These are phyloP conservation scores for Orthosia cruda DNA, from an alignment of 2,888 invertebrate genomes.

Conservation along the genomic window DNA sequence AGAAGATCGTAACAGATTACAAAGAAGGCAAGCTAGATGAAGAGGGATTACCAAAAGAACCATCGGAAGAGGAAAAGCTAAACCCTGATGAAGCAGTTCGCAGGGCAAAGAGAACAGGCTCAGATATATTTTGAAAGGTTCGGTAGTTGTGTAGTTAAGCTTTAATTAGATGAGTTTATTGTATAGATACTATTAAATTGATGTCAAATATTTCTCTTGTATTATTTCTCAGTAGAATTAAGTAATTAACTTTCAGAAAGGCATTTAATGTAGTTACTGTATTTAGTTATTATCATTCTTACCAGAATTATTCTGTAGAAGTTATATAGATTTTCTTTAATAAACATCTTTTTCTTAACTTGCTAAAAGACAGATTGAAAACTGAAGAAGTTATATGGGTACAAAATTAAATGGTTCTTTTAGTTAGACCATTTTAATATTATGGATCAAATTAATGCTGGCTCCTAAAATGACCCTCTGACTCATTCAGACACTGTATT, in stretches of 20 bases:
- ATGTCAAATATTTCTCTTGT: conserved; percentile 17
- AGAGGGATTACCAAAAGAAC: conserved; percentile 93
- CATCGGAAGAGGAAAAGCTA: conserved; percentile 94
- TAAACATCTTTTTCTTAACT: too few relatives aligned
- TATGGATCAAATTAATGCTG: too few relatives aligned
- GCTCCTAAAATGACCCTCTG: too few relatives aligned
- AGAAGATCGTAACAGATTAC: conserved; percentile 95
- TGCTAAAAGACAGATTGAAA: too few relatives aligned
- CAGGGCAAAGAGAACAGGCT: conserved; percentile 94
- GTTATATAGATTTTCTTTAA: too few relatives aligned
- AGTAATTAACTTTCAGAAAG: neutral
- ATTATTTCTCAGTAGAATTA: conserved; percentile 13
- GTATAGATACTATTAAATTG: conserved; percentile 65
- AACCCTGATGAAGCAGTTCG: conserved; percentile 94
- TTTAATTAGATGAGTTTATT: conserved; percentile 70
- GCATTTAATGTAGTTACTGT: conserved; percentile 1
- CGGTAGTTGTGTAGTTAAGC: conserved; percentile 67
- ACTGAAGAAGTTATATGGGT: too few relatives aligned
- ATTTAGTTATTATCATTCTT: neutral
- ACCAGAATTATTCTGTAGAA: too few relatives aligned
- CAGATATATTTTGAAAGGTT: conserved; percentile 94
- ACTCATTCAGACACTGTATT: too few relatives aligned
- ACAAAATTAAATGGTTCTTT: too few relatives aligned
- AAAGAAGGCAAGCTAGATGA: conserved; percentile 93
- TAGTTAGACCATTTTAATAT: too few relatives aligned